These are phyloP conservation scores for Acleris cristana DNA, from an alignment of 2,888 invertebrate genomes.

Conservation along the genomic window DNA sequence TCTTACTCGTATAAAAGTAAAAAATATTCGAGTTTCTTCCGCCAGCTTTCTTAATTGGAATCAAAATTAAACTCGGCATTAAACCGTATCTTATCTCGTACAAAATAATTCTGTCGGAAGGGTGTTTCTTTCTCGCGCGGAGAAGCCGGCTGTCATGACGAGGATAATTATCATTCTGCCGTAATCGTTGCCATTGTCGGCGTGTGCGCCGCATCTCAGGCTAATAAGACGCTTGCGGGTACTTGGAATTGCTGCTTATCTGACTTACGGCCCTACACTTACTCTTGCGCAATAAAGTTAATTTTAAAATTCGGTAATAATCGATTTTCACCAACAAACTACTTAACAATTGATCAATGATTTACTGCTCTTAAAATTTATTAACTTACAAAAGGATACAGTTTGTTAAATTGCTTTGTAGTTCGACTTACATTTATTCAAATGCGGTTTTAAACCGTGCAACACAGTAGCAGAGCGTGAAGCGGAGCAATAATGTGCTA, in stretches of 20 bases:
- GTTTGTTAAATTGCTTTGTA: too few species aligned
- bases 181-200: constrained; percentile 35
- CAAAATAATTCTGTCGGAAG: not conserved
- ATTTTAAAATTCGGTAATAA: too few species aligned
- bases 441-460: not conserved
- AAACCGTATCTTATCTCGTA: constrained; percentile 10
- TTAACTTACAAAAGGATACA: too few species aligned
- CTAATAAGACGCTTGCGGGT: constrained; percentile 12
- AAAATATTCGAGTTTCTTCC: too few species aligned
- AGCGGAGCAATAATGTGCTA: constrained; percentile 22
- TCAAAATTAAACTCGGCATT: not conserved
- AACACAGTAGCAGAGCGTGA: constrained; percentile 18
- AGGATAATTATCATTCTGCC: constrained; percentile 32
- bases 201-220: constrained; percentile 21
- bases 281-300: too few species aligned
- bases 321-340: too few species aligned
- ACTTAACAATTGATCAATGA: too few species aligned
- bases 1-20: too few species aligned
- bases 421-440: too few species aligned
- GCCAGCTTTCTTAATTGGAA: too few species aligned
- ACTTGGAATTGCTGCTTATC: constrained; percentile 1
- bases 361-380: too few species aligned
- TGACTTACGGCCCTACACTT: not conserved
- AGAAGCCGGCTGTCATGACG: constrained; percentile 24
- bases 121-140: constrained; percentile 4